A percentile compares a stretch with the other conserved stretches of the same genome.
These are phyloP conservation scores for Chironex yamaguchii DNA, from an alignment of 30 jellyfish, hydroid and myxozoan genomes.

Conservation along the genomic window DNA sequence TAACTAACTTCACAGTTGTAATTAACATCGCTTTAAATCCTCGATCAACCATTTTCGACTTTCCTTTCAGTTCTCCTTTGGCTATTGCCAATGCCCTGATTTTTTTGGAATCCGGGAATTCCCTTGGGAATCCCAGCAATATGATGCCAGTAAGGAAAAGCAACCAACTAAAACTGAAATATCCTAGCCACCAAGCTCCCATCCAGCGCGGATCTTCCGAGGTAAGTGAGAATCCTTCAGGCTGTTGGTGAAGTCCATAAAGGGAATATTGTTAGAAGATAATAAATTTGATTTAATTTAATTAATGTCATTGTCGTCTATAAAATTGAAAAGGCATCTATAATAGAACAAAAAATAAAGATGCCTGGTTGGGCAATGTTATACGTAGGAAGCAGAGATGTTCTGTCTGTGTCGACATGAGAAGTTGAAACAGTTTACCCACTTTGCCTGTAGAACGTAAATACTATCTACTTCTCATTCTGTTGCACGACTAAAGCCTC, in stretches of 20 bases:
- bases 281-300: no score
- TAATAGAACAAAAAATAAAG: no score
- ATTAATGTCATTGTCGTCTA: no score
- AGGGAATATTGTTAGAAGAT: neutral
- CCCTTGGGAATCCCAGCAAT: slow-evolving; percentile 33
- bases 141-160: slow-evolving; percentile 30
- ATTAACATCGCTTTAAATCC: slow-evolving; percentile 34
- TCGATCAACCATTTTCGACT: neutral
- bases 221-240: slow-evolving; percentile 25
- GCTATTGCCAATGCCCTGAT: slow-evolving; percentile 36
- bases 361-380: no score
- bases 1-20: neutral
- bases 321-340: no score
- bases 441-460: no score
- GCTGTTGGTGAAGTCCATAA: neutral
- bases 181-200: slow-evolving; percentile 83
- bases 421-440: no score
- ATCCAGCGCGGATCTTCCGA: slow-evolving; percentile 56
- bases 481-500: no score
- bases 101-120: neutral
- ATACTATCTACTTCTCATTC: no score
- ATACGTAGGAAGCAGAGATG: no score
- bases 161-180: slow-evolving; percentile 19
- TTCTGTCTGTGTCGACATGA: no score
- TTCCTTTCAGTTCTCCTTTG: slow-evolving; percentile 25